Evolutionary conservation across 1,140 invertebrate genomes (phyloP).

Genomic region (Drosophila mayri): DNA sequence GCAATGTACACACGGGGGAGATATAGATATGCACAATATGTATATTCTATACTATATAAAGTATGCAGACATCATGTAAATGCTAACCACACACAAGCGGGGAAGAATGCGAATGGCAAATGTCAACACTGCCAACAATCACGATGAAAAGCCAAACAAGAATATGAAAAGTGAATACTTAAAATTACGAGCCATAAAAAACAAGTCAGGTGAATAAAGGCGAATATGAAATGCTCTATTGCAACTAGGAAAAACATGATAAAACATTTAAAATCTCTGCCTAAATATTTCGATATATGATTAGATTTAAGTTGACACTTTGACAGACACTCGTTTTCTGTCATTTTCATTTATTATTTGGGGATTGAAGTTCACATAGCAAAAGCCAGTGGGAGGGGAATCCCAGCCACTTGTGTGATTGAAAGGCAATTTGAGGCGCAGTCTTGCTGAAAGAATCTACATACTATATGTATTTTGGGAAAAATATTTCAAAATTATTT

Average conservation of each 20-base stretch:
- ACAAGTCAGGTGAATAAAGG: background rate
- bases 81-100: slow-evolving; percentile 14
- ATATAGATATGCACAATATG: slow-evolving; percentile 11
- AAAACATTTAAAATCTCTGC: background rate
- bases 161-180: slow-evolving; percentile 13
- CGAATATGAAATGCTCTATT: background rate
- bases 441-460: slow-evolving; percentile 15
- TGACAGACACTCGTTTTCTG: background rate
- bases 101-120: slow-evolving; percentile 8
- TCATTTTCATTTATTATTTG: background rate
- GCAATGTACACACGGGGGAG: slow-evolving; percentile 17
- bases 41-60: background rate
- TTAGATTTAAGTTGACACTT: background rate
- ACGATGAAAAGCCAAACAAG: slow-evolving; percentile 12
- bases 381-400: background rate
- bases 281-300: background rate
- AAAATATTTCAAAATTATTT: slow-evolving; percentile 16
- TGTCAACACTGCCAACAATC: slow-evolving; percentile 22
- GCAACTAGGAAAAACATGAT: background rate
- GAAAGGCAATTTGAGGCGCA: slow-evolving; percentile 19
- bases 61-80: slow-evolving; percentile 19
- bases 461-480: background rate
- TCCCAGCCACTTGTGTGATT: slow-evolving; percentile 5
- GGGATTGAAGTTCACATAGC: background rate
- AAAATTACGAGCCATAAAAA: slow-evolving; percentile 8